These are phyloP conservation scores for Silvanus unidentatus DNA, from an alignment of 2,888 invertebrate species.

Conservation along the genomic window DNA sequence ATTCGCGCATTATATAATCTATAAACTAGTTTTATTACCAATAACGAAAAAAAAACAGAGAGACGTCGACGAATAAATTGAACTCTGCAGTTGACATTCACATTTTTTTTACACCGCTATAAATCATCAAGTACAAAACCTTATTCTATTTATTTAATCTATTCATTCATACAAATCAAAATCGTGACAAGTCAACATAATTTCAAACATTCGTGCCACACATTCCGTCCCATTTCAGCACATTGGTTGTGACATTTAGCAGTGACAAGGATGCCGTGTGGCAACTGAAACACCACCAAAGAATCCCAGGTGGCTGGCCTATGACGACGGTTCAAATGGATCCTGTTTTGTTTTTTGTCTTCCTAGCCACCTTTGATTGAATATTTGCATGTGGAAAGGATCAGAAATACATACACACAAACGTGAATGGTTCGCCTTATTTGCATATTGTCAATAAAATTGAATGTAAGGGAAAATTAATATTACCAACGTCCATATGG, in stretches of 20 bases:
- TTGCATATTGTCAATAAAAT: constrained; percentile 16
- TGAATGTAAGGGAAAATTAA: constrained; percentile 2
- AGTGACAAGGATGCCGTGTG: too few relatives aligned
- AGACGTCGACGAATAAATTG: too few relatives aligned
- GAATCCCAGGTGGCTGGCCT: constrained; percentile 10
- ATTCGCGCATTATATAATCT: too few relatives aligned
- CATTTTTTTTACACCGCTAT: neutral
- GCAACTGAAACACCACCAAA: neutral
- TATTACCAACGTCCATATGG: neutral
- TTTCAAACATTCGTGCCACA: too few relatives aligned
- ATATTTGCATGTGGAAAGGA: constrained; percentile 15
- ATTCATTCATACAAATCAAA: constrained; percentile 2
- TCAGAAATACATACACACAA: constrained; percentile 4
- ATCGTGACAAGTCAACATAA: too few relatives aligned
- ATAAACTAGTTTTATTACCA: too few relatives aligned
- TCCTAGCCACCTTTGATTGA: constrained; percentile 17
- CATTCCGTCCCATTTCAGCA: too few relatives aligned
- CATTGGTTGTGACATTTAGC: too few relatives aligned
- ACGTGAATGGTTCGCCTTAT: constrained; percentile 9
- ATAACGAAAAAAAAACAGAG: too few relatives aligned
- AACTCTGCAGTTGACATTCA: too few relatives aligned
- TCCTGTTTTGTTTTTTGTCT: constrained; percentile 15
- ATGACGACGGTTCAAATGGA: constrained; percentile 14
- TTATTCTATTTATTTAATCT: constrained; percentile 3
- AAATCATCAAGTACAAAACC: constrained; percentile 2